These are phyloP conservation scores for Folsomia candida DNA, from an alignment of 2,888 invertebrate genomes.

Conservation along the genomic window DNA sequence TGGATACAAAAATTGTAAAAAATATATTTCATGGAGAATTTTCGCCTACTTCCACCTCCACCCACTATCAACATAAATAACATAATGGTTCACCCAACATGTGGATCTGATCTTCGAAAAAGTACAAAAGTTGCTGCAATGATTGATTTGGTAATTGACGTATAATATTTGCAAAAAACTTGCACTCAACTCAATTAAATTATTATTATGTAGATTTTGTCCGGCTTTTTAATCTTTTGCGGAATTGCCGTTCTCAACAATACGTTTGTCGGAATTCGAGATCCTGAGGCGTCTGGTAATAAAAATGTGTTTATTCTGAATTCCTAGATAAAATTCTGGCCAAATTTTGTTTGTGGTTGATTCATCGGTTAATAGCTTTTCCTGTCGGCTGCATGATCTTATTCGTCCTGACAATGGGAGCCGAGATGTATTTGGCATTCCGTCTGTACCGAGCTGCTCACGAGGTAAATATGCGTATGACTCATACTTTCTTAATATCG, in stretches of 20 bases:
- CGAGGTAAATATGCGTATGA: no score
- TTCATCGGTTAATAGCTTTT: no score
- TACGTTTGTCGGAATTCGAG: neutral
- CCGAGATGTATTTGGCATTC: constrained; percentile 24
- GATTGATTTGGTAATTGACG: constrained; percentile 24
- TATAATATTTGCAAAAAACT: no score
- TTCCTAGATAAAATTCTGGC: no score
- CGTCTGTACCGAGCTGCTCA: constrained; percentile 30
- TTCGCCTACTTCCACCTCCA: no score
- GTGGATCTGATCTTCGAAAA: constrained; percentile 21
- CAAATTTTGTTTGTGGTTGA: no score
- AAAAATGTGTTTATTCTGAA: no score
- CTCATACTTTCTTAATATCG: no score
- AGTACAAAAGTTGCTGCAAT: constrained; percentile 27
- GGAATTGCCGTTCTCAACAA: constrained; percentile 8
- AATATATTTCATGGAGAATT: no score
- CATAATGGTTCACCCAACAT: constrained; percentile 17
- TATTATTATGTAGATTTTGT: constrained; percentile 2
- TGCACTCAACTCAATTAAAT: no score
- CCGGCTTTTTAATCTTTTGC: constrained; percentile 7
- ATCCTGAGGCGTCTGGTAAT: constrained; percentile 8
- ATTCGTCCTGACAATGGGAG: constrained; percentile 12
- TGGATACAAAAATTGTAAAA: no score
- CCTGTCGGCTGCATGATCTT: constrained; percentile 22
- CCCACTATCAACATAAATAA: no score